phyloP scores from a whole-genome alignment of 2,113 vertebrate genomes.

The Sclerurus mexicanus region DNA sequence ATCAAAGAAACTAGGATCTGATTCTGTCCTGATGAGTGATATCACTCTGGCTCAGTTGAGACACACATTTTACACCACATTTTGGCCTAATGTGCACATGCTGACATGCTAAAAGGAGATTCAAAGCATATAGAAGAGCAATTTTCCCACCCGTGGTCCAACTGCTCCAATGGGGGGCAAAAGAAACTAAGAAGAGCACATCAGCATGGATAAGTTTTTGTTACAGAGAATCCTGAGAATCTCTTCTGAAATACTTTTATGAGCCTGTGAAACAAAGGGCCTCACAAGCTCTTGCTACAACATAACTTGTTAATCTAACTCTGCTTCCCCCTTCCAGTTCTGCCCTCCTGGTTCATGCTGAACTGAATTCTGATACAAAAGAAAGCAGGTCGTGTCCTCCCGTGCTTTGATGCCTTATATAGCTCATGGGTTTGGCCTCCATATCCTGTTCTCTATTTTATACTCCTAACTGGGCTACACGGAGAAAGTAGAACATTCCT shows the following conservation, averaged over 20 bases:
- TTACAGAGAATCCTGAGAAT: background rate
- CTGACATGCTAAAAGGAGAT: background rate
- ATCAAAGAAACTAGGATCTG: background rate
- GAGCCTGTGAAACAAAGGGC: background rate
- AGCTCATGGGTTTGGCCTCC: constrained; percentile 11
- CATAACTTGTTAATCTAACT: background rate
- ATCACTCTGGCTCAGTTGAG: background rate
- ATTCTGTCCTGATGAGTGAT: background rate
- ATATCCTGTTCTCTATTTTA: background rate
- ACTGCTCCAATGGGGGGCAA: background rate
- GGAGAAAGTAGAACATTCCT: background rate
- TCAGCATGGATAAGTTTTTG: background rate
- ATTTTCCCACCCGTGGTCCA: background rate
- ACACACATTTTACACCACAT: background rate
- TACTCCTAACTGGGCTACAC: background rate
- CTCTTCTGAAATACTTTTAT: background rate
- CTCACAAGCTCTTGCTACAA: background rate
- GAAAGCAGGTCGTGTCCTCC: background rate
- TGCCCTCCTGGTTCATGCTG: background rate
- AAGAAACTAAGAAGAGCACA: background rate
- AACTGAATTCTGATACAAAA: background rate
- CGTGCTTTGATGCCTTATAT: background rate
- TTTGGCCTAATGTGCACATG: background rate
- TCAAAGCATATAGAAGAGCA: background rate
- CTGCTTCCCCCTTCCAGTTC: background rate